Evolutionary conservation across 2,113 vertebrate species (phyloP).

Genomic region (Pongo pygmaeus): DNA sequence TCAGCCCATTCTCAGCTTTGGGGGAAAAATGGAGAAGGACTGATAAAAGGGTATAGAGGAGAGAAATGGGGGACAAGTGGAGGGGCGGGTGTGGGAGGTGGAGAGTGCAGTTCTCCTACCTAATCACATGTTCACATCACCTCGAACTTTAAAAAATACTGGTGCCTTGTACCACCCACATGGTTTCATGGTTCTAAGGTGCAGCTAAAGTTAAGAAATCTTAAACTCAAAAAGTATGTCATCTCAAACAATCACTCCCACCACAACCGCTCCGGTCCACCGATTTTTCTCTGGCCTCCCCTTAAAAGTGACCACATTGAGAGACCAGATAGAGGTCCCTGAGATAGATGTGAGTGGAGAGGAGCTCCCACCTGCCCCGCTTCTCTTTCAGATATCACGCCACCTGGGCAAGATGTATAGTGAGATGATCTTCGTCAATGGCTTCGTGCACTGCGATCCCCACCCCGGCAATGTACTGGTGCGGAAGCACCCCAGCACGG

Average conservation of each 20-base stretch:
- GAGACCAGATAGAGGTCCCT: not conserved
- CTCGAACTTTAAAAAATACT: not conserved
- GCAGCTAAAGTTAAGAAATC: not conserved
- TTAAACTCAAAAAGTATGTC: not conserved
- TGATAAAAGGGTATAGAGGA: not conserved
- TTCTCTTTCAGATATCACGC: conserved; percentile 90
- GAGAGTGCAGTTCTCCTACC: not conserved
- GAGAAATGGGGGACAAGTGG: not conserved
- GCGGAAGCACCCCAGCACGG: conserved; percentile 86
- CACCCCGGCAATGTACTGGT: conserved; percentile 97
- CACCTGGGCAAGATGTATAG: conserved; percentile 96
- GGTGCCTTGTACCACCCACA: not conserved
- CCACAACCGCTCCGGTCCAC: rapidly evolving
- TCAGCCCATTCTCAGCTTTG: not conserved
- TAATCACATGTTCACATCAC: not conserved
- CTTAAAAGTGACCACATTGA: not conserved
- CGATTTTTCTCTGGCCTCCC: not conserved
- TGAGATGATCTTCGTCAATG: conserved; percentile 98
- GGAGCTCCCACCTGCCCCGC: not conserved
- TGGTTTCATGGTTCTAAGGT: not conserved
- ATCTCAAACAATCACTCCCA: not conserved
- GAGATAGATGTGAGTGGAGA: not conserved
- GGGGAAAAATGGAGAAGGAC: not conserved
- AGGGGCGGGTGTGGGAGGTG: not conserved
- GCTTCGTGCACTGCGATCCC: conserved; percentile 98